Evolutionary conservation across 2,888 invertebrate genomes (phyloP).

Genomic region (Arrhopalites spinosus): DNA sequence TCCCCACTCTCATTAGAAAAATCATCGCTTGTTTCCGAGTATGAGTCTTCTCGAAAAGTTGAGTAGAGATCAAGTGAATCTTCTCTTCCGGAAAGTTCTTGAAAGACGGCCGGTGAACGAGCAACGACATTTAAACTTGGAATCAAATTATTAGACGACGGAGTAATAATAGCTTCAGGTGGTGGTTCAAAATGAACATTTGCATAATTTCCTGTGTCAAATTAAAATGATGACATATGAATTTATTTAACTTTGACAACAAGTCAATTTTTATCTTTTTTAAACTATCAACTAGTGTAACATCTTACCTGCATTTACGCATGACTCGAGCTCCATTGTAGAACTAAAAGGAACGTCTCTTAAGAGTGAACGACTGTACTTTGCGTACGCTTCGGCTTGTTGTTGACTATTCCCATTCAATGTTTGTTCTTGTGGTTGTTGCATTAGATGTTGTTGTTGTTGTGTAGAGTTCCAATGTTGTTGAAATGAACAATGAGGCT

Average conservation of each 20-base stretch:
- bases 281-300: too few relatives aligned
- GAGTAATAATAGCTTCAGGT: conserved; percentile 32
- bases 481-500: conserved; percentile 51
- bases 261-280: too few relatives aligned
- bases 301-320: conserved; percentile 65
- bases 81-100: conserved; percentile 62
- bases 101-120: conserved; percentile 24
- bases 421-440: conserved; percentile 38
- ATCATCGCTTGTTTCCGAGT: conserved; percentile 63
- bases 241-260: too few relatives aligned
- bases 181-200: conserved; percentile 69
- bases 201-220: conserved; percentile 70
- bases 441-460: conserved; percentile 31
- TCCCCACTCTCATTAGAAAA: conserved; percentile 57
- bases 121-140: conserved; percentile 13
- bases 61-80: conserved; percentile 68
- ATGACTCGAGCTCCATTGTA: conserved; percentile 68
- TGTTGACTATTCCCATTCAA: conserved; percentile 29
- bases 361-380: conserved; percentile 60
- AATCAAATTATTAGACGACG: conserved; percentile 3
- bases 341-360: conserved; percentile 63
- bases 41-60: conserved; percentile 66
- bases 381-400: conserved; percentile 12
- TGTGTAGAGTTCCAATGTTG: conserved; percentile 39
- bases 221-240: too few relatives aligned